Conservation (phyloP, 1,140 invertebrate genomes). For the Tenebrio molitor region DNA sequence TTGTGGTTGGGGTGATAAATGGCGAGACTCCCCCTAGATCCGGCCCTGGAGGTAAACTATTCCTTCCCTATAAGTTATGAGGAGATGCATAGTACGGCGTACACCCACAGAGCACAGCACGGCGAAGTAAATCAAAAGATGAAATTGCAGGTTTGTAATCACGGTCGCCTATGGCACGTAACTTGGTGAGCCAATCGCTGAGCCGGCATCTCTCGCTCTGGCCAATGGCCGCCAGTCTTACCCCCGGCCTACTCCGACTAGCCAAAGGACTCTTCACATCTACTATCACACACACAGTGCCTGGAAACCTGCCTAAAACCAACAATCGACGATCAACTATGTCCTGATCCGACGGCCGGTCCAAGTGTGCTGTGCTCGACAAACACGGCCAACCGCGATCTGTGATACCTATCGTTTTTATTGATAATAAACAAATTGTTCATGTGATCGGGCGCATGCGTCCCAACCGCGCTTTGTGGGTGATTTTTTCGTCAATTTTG, state of each 20-base stretch:
- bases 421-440: slow-evolving; percentile 10
- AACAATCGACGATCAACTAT: slow-evolving; percentile 47
- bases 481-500: slow-evolving; percentile 30
- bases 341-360: slow-evolving; percentile 30
- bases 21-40: slow-evolving; percentile 50
- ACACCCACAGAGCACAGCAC: slow-evolving; percentile 57
- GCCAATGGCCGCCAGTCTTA: slow-evolving; percentile 64
- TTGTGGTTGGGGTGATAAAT: slow-evolving; percentile 48
- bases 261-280: slow-evolving; percentile 59
- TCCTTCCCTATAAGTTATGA: slow-evolving; percentile 54
- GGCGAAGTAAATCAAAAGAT: slow-evolving; percentile 63
- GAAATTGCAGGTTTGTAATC: slow-evolving; percentile 64
- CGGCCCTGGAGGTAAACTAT: slow-evolving; percentile 53
- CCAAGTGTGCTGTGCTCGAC: slow-evolving; percentile 26
- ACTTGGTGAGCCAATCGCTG: slow-evolving; percentile 62
- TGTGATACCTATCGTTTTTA: slow-evolving; percentile 28
- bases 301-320: slow-evolving; percentile 62
- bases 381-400: slow-evolving; percentile 22
- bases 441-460: slow-evolving; percentile 28
- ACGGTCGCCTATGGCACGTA: slow-evolving; percentile 61
- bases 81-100: slow-evolving; percentile 42
- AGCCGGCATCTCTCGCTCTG: slow-evolving; percentile 56
- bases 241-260: slow-evolving; percentile 58
- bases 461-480: slow-evolving; percentile 7
- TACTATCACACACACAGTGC: slow-evolving; percentile 61